A percentile compares a stretch with the other conserved stretches of the same genome.
Conservation (phyloP, 2,113 vertebrate species). For the Lepisosteus osseus region DNA sequence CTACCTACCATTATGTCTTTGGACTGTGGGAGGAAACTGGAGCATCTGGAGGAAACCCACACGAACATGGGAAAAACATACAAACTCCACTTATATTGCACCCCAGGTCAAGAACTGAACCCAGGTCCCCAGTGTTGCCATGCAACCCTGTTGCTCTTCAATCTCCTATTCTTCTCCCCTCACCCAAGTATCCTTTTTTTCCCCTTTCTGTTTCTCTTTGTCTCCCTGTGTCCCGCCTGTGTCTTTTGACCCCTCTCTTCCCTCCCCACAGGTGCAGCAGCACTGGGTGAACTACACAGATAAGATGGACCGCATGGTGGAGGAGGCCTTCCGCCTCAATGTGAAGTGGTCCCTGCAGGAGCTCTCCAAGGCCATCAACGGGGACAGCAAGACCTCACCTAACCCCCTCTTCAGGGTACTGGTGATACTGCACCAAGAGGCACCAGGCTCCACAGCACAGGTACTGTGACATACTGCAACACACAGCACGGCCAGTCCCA, state of each 20-base stretch:
- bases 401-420: constrained; percentile 76
- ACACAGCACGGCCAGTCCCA: no score
- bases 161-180: no score
- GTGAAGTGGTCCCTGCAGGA: constrained; percentile 76
- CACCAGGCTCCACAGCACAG: constrained; percentile 33
- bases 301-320: constrained; percentile 72
- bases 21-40: no score
- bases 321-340: constrained; percentile 72
- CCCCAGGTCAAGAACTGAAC: no score
- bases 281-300: constrained; percentile 70
- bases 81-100: no score
- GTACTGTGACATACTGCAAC: no score
- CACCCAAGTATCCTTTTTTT: no score
- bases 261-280: constrained; percentile 70
- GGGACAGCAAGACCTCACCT: constrained; percentile 66
- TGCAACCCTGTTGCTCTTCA: no score
- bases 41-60: no score
- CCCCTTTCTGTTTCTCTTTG: constrained; percentile 6
- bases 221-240: constrained; percentile 11
- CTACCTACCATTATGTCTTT: no score
- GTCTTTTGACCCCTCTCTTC: not conserved
- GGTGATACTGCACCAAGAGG: constrained; percentile 58
- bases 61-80: no score
- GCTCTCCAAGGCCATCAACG: constrained; percentile 76
- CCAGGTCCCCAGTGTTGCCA: no score